These are phyloP conservation scores for Neotoxoptera formosana DNA, from an alignment of 1,140 invertebrate species.

Conservation along the genomic window DNA sequence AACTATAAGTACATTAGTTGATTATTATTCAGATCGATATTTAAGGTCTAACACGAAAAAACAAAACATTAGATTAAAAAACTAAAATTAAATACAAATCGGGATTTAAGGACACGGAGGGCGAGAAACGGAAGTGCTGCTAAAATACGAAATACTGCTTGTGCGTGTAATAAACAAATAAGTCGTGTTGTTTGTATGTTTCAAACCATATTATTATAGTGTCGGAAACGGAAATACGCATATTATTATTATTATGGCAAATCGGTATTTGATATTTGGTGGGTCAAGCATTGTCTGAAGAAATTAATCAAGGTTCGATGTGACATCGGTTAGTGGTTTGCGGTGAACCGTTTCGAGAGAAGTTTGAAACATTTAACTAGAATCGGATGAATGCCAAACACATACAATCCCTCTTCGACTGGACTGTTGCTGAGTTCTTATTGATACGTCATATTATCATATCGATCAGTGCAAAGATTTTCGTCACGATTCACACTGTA, in stretches of 20 bases:
- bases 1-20: neutral
- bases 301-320: neutral
- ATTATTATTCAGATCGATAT: neutral
- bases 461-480: neutral
- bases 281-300: neutral
- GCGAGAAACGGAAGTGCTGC: neutral
- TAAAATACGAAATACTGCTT: no score
- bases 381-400: neutral
- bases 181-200: neutral
- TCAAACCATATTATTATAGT: neutral
- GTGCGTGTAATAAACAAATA: neutral
- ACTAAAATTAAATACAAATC: neutral
- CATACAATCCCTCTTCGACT: neutral
- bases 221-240: neutral
- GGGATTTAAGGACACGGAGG: neutral
- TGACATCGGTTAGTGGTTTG: neutral
- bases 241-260: neutral
- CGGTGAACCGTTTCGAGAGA: neutral
- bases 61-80: neutral
- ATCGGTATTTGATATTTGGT: neutral
- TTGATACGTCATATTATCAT: neutral
- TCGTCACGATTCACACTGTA: neutral
- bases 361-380: neutral
- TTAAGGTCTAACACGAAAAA: neutral
- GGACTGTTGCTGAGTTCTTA: neutral